Conservation (phyloP, 2,888 invertebrate genomes). For the Clitarchus hookeri region DNA sequence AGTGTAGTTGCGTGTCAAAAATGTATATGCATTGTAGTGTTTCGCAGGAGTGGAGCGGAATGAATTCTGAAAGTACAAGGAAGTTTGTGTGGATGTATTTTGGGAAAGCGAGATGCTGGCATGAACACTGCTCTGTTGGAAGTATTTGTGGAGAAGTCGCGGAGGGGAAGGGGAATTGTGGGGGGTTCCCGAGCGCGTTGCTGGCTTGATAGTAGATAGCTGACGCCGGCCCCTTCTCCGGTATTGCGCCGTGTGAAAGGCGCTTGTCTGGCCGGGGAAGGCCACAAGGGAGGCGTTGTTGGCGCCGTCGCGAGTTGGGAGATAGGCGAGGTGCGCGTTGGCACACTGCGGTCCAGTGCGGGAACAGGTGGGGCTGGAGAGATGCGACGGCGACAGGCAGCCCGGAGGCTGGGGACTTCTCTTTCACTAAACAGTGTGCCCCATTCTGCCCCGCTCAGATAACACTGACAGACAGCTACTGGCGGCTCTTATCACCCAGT, state of each 20-base stretch:
- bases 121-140: no score
- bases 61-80: no score
- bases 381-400: background rate
- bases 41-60: no score
- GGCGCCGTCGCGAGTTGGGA: background rate
- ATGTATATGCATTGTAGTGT: no score
- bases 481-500: no score
- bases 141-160: no score
- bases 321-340: background rate
- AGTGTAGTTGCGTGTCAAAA: no score
- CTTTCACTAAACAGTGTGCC: background rate
- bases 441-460: background rate
- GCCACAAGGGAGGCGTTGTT: background rate
- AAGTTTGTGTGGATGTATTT: no score
- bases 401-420: background rate
- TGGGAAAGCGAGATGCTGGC: no score
- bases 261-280: background rate
- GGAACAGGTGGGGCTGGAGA: background rate
- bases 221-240: background rate
- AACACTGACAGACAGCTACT: conserved; percentile 7
- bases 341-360: background rate
- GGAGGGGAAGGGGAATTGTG: background rate
- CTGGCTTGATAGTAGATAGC: background rate
- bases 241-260: background rate
- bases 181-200: background rate